These are phyloP conservation scores for Lycia hirtaria DNA, from an alignment of 2,888 invertebrate species.

Conservation along the genomic window DNA sequence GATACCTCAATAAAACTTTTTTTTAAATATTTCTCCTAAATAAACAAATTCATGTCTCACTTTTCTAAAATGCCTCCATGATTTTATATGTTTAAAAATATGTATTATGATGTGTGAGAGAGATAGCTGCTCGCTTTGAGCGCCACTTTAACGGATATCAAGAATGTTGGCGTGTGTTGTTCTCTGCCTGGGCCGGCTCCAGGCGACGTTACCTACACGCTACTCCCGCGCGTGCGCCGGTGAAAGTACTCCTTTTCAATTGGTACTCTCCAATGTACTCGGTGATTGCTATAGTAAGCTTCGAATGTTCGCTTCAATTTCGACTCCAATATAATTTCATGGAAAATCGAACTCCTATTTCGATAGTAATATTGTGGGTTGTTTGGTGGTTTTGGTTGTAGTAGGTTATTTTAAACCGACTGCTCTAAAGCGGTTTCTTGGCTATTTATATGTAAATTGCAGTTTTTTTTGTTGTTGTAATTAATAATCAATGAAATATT, in stretches of 20 bases:
- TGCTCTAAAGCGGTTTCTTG: no score
- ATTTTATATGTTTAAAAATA: no score
- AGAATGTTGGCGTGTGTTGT: constrained; percentile 1
- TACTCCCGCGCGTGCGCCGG: constrained; percentile 40
- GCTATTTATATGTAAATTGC: no score
- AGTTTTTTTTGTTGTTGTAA: no score
- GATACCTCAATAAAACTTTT: no score
- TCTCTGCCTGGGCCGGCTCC: constrained; percentile 56
- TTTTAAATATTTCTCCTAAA: no score
- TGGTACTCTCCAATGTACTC: constrained; percentile 15
- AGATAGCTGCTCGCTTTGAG: not conserved
- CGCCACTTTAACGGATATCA: not conserved
- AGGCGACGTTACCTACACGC: constrained; percentile 28
- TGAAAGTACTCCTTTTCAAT: constrained; percentile 51
- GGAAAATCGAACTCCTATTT: constrained; percentile 4
- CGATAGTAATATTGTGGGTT: not conserved
- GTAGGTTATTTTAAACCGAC: constrained; percentile 13
- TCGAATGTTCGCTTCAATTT: constrained; percentile 12
- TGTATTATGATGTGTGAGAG: no score
- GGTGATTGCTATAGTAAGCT: constrained; percentile 9
- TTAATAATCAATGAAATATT: no score
- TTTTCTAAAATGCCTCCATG: no score
- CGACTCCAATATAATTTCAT: constrained; percentile 9
- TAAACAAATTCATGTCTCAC: no score
- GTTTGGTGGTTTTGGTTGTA: not conserved